phyloP scores from a whole-genome alignment of 2,888 invertebrate species.

The Drosophila helvetica region DNA sequence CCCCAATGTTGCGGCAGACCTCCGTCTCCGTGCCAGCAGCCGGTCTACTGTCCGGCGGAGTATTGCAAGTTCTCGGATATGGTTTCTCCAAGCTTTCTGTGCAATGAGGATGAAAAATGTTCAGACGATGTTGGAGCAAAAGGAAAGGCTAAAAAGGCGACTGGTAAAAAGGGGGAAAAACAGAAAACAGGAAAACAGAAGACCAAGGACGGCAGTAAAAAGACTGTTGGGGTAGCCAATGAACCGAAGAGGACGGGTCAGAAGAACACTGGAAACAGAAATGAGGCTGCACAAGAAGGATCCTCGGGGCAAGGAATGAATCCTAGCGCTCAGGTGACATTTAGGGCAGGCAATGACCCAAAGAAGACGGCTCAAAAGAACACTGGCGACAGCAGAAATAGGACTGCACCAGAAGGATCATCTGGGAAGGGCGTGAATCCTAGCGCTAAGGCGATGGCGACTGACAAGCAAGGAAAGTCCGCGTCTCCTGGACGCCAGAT shows the following conservation, averaged over 20 bases:
- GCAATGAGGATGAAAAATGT: not conserved
- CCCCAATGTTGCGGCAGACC: conserved; percentile 1
- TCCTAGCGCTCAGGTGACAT: no score
- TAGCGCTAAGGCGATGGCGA: no score
- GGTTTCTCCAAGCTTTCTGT: conserved; percentile 55
- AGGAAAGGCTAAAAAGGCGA: no score
- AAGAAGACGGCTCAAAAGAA: not conserved
- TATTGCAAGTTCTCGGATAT: conserved; percentile 57
- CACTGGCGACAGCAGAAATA: not conserved
- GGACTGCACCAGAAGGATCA: no score
- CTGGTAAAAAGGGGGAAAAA: no score
- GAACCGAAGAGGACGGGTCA: not conserved
- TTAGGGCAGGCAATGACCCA: not conserved
- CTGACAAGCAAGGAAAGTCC: no score
- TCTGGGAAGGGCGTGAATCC: no score
- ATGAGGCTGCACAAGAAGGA: no score
- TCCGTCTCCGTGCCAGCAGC: conserved; percentile 1
- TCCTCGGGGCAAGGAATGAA: no score
- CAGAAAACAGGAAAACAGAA: not conserved
- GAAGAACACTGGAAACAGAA: not conserved
- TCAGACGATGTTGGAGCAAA: not conserved
- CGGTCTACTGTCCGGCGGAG: conserved; percentile 27
- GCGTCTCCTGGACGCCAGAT: no score
- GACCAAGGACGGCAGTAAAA: not conserved
- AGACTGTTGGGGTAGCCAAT: not conserved